Evolutionary conservation across 2,888 invertebrate genomes (phyloP).

Genomic region (Tachina fera): DNA sequence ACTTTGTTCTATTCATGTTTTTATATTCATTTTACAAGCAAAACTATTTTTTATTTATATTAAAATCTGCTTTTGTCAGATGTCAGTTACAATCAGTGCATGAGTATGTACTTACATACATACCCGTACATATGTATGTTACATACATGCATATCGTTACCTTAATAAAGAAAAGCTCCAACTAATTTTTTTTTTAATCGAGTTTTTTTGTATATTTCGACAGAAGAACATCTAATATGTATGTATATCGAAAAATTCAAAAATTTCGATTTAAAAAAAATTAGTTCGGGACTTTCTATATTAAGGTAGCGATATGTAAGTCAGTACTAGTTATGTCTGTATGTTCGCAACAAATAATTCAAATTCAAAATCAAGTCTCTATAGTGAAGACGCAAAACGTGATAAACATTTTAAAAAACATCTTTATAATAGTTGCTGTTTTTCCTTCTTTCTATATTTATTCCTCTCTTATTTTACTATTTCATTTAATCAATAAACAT

Average conservation of each 20-base stretch:
- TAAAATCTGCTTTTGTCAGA: conserved; percentile 54
- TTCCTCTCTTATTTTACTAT: neutral
- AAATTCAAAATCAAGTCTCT: conserved; percentile 52
- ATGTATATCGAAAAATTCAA: no score
- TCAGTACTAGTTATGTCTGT: no score
- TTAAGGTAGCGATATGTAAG: no score
- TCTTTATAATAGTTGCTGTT: conserved; percentile 31
- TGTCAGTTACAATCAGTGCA: conserved; percentile 47
- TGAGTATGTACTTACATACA: no score
- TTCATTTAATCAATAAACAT: neutral
- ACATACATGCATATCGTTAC: neutral
- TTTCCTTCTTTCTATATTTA: conserved; percentile 16
- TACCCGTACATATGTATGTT: neutral
- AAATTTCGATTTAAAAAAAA: no score
- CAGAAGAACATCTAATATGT: no score
- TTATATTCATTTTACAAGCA: conserved; percentile 7
- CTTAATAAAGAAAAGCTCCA: no score
- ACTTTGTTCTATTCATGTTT: conserved; percentile 18
- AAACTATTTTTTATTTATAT: conserved; percentile 20
- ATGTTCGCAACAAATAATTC: conserved; percentile 24
- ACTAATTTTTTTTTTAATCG: no score
- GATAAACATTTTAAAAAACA: conserved; percentile 56
- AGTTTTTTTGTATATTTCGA: neutral
- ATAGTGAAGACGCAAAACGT: conserved; percentile 56
- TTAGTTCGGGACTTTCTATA: no score